Conservation (phyloP, 2,888 invertebrate species). For the Cheilosia soror region DNA sequence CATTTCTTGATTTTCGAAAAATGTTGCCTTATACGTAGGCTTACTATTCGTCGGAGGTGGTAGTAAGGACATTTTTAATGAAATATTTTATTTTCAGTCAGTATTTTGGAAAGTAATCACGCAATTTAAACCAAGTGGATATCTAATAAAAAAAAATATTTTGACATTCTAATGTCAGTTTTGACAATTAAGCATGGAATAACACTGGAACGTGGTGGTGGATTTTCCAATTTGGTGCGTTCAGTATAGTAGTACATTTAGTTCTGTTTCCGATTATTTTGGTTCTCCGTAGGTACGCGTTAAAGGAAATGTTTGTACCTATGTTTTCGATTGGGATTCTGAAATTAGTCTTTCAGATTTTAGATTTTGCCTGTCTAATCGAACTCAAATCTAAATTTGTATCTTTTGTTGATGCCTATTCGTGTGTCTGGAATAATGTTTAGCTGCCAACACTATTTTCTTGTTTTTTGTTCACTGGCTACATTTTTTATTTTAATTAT, state of each 20-base stretch:
- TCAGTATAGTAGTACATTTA: not conserved
- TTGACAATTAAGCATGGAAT: slow-evolving; percentile 7
- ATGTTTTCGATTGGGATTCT: too few species aligned
- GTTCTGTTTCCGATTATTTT: too few species aligned
- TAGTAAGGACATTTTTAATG: slow-evolving; percentile 76
- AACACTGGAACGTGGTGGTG: slow-evolving; percentile 3
- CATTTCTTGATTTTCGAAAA: slow-evolving; percentile 84
- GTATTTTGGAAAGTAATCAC: slow-evolving; percentile 12
- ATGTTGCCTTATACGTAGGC: slow-evolving; percentile 71
- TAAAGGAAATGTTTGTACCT: too few species aligned
- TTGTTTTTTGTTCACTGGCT: too few species aligned
- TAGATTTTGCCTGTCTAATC: too few species aligned
- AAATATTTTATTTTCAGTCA: slow-evolving; percentile 52
- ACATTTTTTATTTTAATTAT: too few species aligned
- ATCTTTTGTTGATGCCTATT: too few species aligned
- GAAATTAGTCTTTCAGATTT: too few species aligned
- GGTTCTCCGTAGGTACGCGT: too few species aligned
- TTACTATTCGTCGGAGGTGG: slow-evolving; percentile 73
- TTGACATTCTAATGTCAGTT: slow-evolving; percentile 24
- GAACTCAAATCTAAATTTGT: too few species aligned
- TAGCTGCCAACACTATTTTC: too few species aligned
- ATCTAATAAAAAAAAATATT: not conserved
- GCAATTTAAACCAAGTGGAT: not conserved
- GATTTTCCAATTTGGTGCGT: not conserved
- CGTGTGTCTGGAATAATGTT: too few species aligned